Conservation (phyloP, 2,888 invertebrate genomes). For the Drosophila pullipes region DNA sequence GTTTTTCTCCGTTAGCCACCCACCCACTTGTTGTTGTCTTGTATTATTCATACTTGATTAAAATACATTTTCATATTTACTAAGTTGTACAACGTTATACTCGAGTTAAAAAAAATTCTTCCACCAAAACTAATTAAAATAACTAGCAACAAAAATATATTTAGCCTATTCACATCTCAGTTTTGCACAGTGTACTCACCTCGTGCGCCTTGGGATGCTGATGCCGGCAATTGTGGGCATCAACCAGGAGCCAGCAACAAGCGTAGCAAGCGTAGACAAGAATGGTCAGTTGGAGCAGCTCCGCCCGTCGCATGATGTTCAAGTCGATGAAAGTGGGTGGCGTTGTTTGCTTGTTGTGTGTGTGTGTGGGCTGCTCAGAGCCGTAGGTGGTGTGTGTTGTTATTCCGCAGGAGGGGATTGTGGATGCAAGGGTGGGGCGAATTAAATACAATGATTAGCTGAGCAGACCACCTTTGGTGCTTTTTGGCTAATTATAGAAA, state of each 20-base stretch:
- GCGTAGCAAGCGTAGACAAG: conserved; percentile 35
- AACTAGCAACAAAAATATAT: neutral
- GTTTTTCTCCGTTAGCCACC: neutral
- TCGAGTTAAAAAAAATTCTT: neutral
- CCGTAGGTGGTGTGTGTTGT: neutral
- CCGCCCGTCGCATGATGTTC: conserved; percentile 31
- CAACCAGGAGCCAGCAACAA: conserved; percentile 31
- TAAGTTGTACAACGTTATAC: neutral
- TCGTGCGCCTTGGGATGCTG: conserved; percentile 89
- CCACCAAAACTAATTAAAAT: neutral
- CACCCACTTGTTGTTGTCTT: neutral
- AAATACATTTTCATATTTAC: neutral
- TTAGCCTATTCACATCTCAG: neutral
- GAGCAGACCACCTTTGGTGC: conserved; percentile 4
- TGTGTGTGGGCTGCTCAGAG: conserved; percentile 1
- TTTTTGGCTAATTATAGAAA: conserved; percentile 51
- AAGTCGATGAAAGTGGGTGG: conserved; percentile 17
- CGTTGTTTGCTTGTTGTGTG: neutral
- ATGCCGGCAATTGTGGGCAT: conserved; percentile 87
- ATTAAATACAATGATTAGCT: conserved; percentile 1
- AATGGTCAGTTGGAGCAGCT: conserved; percentile 35
- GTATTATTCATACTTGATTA: neutral
- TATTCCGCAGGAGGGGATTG: neutral
- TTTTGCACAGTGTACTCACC: conserved; percentile 84
- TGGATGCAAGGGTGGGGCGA: neutral